Base-by-base conservation (phyloP, 2,797 vertebrate species). In the Alcedo quadribrachys region DNA sequence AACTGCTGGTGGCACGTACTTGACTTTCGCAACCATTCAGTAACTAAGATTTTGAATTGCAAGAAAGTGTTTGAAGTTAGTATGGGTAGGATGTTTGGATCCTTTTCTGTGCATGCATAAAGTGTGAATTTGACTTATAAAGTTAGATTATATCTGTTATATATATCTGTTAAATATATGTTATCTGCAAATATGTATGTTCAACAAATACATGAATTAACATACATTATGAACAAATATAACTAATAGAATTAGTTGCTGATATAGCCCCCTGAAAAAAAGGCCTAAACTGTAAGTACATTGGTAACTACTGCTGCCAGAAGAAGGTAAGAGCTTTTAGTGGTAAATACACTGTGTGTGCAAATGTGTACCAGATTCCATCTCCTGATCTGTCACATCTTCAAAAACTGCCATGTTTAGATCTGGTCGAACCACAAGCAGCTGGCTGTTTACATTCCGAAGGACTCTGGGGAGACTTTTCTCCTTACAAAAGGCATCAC, bases 361-460 rank as follows among this genome's bases (percentile, higher is more conserved):
- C 45, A 50, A 35, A 15, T 27, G 22, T 7, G 28, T 97, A 97
- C 97, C 96, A 4, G 24, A 25, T n/a, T 43, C 35, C 81, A 96
- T 82, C 87, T 96, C 96, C 53, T 86, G 62, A 35, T 95, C 90
- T 12, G 95, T 93, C 50, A 95, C 92, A 1, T 70, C 4, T 48
- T 96, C 93, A 43, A 97, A 96, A 18, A 69, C 92, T 22, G 95
- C 93, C n/a, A 48, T 2, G 11, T 92, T 54, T 16, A 89, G 67
- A 19, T 91, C 80, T 0, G 94, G 93, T 6, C 53, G 83, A 27
- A 94, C 93, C 57, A 97, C 82, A 4, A 97, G 93, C 70, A 97
- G 6, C 0, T 95, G 90, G 82, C 95, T 96, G 0, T 95, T 43
- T 1, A 77, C 79, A 0, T 95, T 96, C 32, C 96, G 84, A 43